Conservation (phyloP, 2,797 vertebrate species). For the Mormyrus hasselquistii region DNA sequence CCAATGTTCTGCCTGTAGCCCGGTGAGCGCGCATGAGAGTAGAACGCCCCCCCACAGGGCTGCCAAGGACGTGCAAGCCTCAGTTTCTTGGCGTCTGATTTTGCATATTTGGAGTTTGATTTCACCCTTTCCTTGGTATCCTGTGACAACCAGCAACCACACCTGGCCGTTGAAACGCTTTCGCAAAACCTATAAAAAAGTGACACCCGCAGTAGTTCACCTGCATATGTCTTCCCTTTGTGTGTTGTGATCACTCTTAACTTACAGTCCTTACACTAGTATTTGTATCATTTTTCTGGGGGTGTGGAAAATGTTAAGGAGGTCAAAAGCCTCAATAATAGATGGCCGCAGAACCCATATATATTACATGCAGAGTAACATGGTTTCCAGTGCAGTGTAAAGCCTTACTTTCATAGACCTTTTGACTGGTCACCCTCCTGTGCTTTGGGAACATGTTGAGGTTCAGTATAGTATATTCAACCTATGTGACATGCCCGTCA, state of each 20-base stretch:
- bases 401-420: neutral
- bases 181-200: neutral
- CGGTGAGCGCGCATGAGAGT: slow-evolving; percentile 65
- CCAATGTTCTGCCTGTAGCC: slow-evolving; percentile 94
- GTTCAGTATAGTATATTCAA: neutral
- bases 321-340: neutral
- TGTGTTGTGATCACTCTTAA: neutral
- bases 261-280: no score
- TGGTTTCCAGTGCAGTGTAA: neutral
- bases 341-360: neutral
- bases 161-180: neutral
- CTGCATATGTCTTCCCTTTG: neutral
- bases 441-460: neutral
- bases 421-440: neutral
- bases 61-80: neutral
- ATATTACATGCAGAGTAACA: neutral
- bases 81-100: neutral
- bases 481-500: neutral
- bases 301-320: neutral
- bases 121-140: neutral
- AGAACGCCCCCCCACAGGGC: neutral
- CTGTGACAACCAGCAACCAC: neutral
- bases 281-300: neutral
- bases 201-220: neutral
- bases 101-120: neutral